Base-by-base conservation (phyloP, 2,797 vertebrate species). In the Leptodactylus fallax region DNA sequence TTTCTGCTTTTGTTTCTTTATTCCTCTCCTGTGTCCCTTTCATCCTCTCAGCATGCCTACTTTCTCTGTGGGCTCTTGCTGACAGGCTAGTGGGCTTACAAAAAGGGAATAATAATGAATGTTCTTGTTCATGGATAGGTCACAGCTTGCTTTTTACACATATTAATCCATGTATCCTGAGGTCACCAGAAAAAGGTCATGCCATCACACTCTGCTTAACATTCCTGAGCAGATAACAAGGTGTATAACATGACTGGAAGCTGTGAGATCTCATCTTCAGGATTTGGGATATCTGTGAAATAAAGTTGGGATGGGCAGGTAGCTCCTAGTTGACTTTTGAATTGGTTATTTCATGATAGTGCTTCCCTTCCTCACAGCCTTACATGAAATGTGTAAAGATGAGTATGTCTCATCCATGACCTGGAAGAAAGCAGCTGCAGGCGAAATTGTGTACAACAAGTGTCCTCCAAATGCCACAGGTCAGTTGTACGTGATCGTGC, bases 401-500 rank as follows among this genome's bases (percentile, higher is more conserved):
- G 98, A 99, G 87, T 95, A 98, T 0, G 95, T 96, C 89, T 95
- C 95, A 91, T 91, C 96, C 65, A 97, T 97, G 96, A 96, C 95
- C 0, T 99, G 98, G 98, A 99, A 99, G 93, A 97, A 97, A 92
- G 96, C 97, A 0, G 97, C 98, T 0, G 97, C 97, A 0, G 98
- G 98, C 82, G 98, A 99, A 92, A 96, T 96, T 3, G 96, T 98
- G 93, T 99, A 99, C 95, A 99, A 98, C 95, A 99, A 99, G 90
- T 99, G 98, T 93, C 98, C 98, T 90, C 96, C 97, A 90, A 99
- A 99, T 0, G 96, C 98, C 93, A 98, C 98, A 88, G 98, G 98
- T 99, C 92, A 96, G 95, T 76, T 81, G 55, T 36, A 17, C 27
- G 67, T 21, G 27, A 55, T 49, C 25, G 45, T 81, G 3, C 27